Conservation (phyloP, 1,140 invertebrate genomes). For the Solenopsis invicta region DNA sequence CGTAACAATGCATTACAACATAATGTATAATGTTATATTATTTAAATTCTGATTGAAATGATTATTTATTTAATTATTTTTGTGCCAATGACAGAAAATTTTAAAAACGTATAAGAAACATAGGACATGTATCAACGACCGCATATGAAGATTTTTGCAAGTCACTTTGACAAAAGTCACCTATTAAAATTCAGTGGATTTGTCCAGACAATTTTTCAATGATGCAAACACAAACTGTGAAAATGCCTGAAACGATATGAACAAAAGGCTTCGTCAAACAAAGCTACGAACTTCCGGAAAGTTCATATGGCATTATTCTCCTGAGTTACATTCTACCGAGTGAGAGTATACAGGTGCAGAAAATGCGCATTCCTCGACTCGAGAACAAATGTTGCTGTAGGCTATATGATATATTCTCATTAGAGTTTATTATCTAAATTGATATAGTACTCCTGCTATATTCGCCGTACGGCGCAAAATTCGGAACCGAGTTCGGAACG, state of each 20-base stretch:
- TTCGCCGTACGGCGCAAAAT: neutral
- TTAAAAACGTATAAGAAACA: neutral
- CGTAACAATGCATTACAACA: too few species aligned
- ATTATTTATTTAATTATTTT: neutral
- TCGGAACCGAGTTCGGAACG: conserved; percentile 10
- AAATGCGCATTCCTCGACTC: conserved; percentile 45
- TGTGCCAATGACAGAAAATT: neutral
- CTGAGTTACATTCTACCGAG: neutral
- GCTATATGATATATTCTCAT: conserved; percentile 57
- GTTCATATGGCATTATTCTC: conserved; percentile 41
- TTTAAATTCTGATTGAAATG: conserved; percentile 7
- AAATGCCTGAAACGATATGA: neutral
- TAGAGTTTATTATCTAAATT: conserved; percentile 61
- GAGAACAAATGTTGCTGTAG: conserved; percentile 55
- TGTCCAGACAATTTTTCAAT: neutral
- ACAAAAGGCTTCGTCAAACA: conserved; percentile 39
- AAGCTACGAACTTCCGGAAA: conserved; percentile 41
- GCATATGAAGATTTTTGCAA: neutral
- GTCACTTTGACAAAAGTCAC: neutral
- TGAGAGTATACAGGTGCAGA: conserved; percentile 24
- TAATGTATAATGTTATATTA: neutral
- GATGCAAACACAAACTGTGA: neutral
- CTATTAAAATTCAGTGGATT: neutral
- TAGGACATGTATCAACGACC: neutral
- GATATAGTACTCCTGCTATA: conserved; percentile 35